Percentiles rank a stretch among this genome's conserved stretches.
Evolutionary conservation across 35 echinoderm and acorn worm genomes (phyloP).

Genomic region (Diadema setosum): DNA sequence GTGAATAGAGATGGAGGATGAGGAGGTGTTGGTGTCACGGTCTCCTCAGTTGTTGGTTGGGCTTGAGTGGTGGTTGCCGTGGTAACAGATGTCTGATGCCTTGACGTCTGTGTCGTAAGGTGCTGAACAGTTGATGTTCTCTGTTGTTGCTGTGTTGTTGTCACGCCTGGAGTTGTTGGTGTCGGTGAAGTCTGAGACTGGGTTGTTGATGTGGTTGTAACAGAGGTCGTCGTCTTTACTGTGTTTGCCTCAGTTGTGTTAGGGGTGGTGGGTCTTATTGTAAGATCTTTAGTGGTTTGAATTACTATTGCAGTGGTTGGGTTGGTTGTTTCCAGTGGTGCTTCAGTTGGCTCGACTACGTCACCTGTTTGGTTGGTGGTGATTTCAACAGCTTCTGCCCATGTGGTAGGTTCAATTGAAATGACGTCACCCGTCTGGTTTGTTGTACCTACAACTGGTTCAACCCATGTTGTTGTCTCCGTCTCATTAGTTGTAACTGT

Average conservation of each 20-base stretch:
- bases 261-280: background rate
- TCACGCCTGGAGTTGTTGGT: background rate
- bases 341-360: background rate
- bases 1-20: background rate
- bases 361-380: too few species aligned
- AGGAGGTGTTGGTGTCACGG: background rate
- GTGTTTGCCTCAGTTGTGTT: background rate
- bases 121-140: background rate
- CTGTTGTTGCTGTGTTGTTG: background rate
- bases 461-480: too few species aligned
- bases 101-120: too few species aligned
- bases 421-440: too few species aligned
- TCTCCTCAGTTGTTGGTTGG: background rate
- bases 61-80: background rate
- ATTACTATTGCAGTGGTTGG: background rate
- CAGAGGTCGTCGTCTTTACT: background rate
- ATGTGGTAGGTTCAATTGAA: too few species aligned
- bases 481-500: too few species aligned
- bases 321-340: background rate
- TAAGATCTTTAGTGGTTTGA: background rate
- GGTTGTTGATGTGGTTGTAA: background rate
- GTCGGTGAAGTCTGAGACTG: background rate
- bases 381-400: too few species aligned
- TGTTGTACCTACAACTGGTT: too few species aligned
- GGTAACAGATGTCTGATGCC: too few species aligned